Percentiles rank a stretch among this genome's conserved stretches.
Evolutionary conservation across 2,888 invertebrate genomes (phyloP).

Genomic region (Polydrusus tereticollis): DNA sequence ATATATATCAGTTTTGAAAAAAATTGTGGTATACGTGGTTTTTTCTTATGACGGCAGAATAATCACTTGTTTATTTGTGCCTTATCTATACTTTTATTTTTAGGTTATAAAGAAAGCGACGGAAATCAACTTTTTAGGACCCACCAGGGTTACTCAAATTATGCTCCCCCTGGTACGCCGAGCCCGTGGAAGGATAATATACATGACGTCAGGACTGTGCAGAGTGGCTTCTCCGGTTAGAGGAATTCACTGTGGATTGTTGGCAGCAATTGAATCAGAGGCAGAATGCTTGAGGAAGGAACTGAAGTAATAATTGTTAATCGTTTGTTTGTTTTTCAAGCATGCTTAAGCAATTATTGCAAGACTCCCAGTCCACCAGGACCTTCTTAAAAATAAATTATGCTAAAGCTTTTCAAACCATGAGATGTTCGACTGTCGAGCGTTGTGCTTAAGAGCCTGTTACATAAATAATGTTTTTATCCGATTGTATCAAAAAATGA

Average conservation of each 20-base stretch:
- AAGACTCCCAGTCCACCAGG: too few relatives aligned
- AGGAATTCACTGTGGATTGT: constrained; percentile 83
- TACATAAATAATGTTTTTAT: too few relatives aligned
- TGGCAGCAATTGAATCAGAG: constrained; percentile 85
- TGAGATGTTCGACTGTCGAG: too few relatives aligned
- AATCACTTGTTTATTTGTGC: neutral
- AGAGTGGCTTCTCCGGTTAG: constrained; percentile 85
- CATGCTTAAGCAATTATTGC: too few relatives aligned
- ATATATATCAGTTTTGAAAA: too few relatives aligned
- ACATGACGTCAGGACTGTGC: constrained; percentile 85
- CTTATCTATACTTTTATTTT: constrained; percentile 18
- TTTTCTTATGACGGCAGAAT: too few relatives aligned
- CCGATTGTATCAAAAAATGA: too few relatives aligned
- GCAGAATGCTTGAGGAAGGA: constrained; percentile 85
- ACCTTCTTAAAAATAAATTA: too few relatives aligned
- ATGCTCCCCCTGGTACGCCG: constrained; percentile 86
- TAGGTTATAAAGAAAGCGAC: constrained; percentile 71
- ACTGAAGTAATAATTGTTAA: constrained; percentile 54
- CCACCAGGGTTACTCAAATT: constrained; percentile 73
- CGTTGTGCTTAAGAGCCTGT: too few relatives aligned
- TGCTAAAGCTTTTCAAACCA: too few relatives aligned
- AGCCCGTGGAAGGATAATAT: constrained; percentile 83
- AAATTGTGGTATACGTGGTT: too few relatives aligned
- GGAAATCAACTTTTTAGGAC: constrained; percentile 83
- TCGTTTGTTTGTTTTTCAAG: too few relatives aligned